phyloP scores from a whole-genome alignment of 2,113 vertebrate genomes.

The Tetrax tetrax region DNA sequence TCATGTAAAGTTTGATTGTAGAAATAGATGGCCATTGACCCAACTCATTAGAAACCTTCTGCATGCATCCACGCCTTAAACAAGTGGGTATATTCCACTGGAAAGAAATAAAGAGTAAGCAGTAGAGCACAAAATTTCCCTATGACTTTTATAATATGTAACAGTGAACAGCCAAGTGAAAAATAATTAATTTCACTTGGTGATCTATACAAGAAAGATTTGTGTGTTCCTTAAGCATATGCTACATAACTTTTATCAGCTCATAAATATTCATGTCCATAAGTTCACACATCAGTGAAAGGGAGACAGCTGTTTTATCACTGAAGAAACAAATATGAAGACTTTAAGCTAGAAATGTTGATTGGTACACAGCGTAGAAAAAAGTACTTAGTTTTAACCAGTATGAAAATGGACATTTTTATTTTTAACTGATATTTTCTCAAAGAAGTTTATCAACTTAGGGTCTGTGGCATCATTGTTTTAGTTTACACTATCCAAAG shows the following conservation, averaged over 20 bases:
- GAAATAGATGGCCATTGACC: background rate
- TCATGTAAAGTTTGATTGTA: background rate
- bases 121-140: background rate
- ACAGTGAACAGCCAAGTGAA: background rate
- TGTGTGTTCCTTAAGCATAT: background rate
- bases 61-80: background rate
- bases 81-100: background rate
- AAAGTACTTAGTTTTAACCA: background rate
- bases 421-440: constrained; percentile 10
- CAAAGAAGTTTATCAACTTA: background rate
- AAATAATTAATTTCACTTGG: background rate
- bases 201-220: background rate
- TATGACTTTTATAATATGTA: background rate
- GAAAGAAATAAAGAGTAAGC: background rate
- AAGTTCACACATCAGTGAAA: constrained; percentile 90
- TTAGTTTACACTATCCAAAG: background rate
- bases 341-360: constrained; percentile 22
- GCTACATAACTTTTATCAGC: constrained; percentile 84
- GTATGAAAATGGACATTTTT: background rate
- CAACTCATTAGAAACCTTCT: background rate
- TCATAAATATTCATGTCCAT: constrained; percentile 95
- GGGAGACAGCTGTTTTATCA: constrained; percentile 82
- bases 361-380: background rate
- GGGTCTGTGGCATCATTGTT: background rate
- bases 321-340: constrained; percentile 75